These are phyloP conservation scores for Schizothorax lantsangensis DNA, from an alignment of 2,797 vertebrate species.

Conservation along the genomic window DNA sequence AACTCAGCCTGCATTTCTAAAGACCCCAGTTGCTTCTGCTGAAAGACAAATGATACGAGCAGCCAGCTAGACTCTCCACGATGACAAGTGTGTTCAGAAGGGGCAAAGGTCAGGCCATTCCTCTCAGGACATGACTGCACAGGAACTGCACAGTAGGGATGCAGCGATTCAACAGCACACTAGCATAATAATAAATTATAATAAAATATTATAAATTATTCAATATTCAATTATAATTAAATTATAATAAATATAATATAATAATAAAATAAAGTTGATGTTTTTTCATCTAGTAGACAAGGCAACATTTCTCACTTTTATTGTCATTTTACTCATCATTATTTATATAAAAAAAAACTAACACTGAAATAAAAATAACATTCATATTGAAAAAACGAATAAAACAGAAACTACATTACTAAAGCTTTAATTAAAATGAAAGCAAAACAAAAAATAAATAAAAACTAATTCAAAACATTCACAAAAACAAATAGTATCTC, in stretches of 20 bases:
- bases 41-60: slow-evolving; percentile 45
- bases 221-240: too few species aligned
- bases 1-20: slow-evolving; percentile 33
- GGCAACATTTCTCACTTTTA: too few species aligned
- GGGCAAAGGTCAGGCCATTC: slow-evolving; percentile 25
- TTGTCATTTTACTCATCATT: too few species aligned
- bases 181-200: too few species aligned
- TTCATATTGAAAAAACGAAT: background rate
- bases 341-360: too few species aligned
- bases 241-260: too few species aligned
- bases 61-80: slow-evolving; percentile 27
- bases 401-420: background rate
- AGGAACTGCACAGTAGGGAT: background rate
- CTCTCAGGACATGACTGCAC: slow-evolving; percentile 1
- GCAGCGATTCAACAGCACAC: background rate
- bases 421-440: background rate
- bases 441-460: background rate
- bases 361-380: too few species aligned
- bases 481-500: background rate
- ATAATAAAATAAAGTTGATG: too few species aligned
- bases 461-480: background rate
- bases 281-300: too few species aligned
- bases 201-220: background rate
- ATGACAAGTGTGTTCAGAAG: slow-evolving; percentile 30
- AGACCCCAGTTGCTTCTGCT: slow-evolving; percentile 29